Percentiles rank a stretch among this genome's conserved stretches.
Conservation (phyloP, 2,888 invertebrate species). For the Diarsia dahlii region DNA sequence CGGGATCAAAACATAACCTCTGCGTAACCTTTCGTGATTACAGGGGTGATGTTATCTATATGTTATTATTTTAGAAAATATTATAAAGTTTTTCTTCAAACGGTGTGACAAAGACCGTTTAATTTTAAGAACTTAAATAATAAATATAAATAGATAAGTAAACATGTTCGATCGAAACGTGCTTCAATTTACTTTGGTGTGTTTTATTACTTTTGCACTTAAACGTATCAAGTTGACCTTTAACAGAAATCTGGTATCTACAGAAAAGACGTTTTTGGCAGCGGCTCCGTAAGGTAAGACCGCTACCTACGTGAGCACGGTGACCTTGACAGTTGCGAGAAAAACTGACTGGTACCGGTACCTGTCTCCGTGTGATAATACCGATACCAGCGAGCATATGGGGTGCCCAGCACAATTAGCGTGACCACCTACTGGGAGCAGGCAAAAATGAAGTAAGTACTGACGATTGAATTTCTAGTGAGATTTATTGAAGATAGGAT, state of each 20-base stretch:
- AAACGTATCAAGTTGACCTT: conserved; percentile 46
- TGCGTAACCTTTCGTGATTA: too few species aligned
- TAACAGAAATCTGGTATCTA: conserved; percentile 30
- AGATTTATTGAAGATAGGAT: neutral
- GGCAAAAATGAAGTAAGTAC: neutral
- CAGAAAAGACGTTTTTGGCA: conserved; percentile 44
- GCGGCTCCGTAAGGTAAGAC: conserved; percentile 54
- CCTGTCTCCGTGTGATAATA: conserved; percentile 13
- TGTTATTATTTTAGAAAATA: too few species aligned
- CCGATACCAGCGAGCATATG: conserved; percentile 1
- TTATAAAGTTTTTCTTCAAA: neutral
- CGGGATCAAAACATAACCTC: too few species aligned
- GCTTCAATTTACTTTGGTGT: conserved; percentile 16
- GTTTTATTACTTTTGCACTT: conserved; percentile 28
- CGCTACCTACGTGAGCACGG: conserved; percentile 56
- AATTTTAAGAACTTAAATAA: neutral
- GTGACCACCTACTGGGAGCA: neutral
- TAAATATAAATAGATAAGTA: conserved; percentile 10
- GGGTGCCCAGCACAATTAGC: neutral
- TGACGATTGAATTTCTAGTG: neutral
- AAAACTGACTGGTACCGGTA: conserved; percentile 37
- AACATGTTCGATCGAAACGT: conserved; percentile 16
- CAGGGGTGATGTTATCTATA: too few species aligned
- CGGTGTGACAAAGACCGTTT: neutral
- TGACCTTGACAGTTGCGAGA: conserved; percentile 63